Conservation (phyloP, 1,140 invertebrate genomes). For the Pachyrhynchus sulphureomaculatus region DNA sequence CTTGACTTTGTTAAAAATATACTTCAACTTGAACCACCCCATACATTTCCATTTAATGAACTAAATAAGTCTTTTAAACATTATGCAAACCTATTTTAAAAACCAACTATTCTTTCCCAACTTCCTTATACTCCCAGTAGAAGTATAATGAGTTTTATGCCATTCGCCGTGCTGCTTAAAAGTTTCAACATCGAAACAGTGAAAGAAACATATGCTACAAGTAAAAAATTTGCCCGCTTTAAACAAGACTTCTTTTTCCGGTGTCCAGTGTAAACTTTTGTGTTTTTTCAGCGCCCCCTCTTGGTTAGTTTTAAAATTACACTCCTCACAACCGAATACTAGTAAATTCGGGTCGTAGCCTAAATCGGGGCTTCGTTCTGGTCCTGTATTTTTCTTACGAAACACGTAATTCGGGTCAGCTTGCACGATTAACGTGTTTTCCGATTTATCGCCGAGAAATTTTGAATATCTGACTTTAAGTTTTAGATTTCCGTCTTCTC, state of each 20-base stretch:
- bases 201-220: constrained; percentile 7
- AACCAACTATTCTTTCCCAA: too few species aligned
- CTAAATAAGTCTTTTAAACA: too few species aligned
- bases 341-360: neutral
- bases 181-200: constrained; percentile 2
- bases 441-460: neutral
- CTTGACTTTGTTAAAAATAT: too few species aligned
- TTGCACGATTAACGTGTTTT: neutral
- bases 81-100: too few species aligned
- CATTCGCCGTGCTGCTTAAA: constrained; percentile 1
- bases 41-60: too few species aligned
- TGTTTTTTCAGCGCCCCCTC: neutral
- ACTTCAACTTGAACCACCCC: too few species aligned
- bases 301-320: constrained; percentile 14
- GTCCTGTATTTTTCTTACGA: neutral
- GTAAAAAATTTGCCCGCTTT: neutral
- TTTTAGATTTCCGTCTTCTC: neutral
- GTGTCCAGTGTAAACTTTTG: constrained; percentile 10
- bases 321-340: constrained; percentile 3
- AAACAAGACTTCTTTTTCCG: constrained; percentile 1
- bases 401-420: neutral
- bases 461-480: neutral
- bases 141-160: too few species aligned
- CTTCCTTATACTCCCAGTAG: too few species aligned
- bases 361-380: neutral